Base-by-base conservation (phyloP, 2,797 vertebrate genomes). In the Uromys caudimaculatus region DNA sequence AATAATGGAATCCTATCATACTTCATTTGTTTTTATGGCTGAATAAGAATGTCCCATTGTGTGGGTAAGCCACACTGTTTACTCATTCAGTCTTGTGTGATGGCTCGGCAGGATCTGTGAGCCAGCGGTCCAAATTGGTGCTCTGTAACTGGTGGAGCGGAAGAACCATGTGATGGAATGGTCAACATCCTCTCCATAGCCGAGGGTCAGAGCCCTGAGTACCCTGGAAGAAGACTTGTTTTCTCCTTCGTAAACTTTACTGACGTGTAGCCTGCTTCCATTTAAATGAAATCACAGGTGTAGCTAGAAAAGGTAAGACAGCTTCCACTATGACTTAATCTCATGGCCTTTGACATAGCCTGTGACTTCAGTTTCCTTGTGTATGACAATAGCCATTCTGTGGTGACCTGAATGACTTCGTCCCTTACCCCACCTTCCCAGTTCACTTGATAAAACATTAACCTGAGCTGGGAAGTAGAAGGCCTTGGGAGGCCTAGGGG, bases 1-100 rank as follows among this genome's bases (percentile, higher is more conserved):
- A 12, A 8, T 41, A 19, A 13, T 54, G 4, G 11, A 35, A 6
- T 13, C 6, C 0, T 41, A 52, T 19, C 32, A 0, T 14, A 12
- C 13, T 10, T 67, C 35, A 1, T 41, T 27, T 23, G 1, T 38
- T 73, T 41, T 62, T 67, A 27, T 19, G 32, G 6, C 44, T 38
- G 12, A 83, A 13, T 44, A 7, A 3, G 12, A 32, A 60, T 82
- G 41, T 29, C 58, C n/a, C 24, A 47, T 2, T 4, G 54, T 13
- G 16, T 41, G 24, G 7, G 1, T 8, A 10, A 0, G 7, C 17
- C 52, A n/a, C 11, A 27, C 38, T 35, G 24, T 62, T 52, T 17
- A 56, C 47, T 69, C 58, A 8, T 16, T 75, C 5, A 67, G 60
- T 67, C 56, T 67, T 47, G 60, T 64, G 44, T 24, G 60, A 17